Evolutionary conservation across 1,140 invertebrate genomes (phyloP), one percentile per base, ranked within the genome.

Genomic region (Saccostrea echinata): DNA sequence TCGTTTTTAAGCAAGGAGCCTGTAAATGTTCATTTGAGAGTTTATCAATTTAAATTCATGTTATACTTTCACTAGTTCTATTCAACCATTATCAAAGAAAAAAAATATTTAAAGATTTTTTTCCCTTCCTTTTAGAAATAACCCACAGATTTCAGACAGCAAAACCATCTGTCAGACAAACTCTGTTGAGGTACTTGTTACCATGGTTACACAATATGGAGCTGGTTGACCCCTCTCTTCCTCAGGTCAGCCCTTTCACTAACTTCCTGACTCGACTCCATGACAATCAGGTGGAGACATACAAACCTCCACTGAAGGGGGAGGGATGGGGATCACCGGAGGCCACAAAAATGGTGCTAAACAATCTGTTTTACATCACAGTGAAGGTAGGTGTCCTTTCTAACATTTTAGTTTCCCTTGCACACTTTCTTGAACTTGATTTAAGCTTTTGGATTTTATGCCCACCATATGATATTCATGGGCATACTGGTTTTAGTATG

Each of bases 131-230:
- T 90, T 82, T 90, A 98, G 99, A 99, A 96, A 98, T 99, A 82
- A 99, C 98, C 1, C 97, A 98, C 93, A 96, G 99, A 84, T 97
- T 99, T 93, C 98, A 99, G 95, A 98, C 98, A n/a, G 98, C 98
- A 0, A 95, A 98, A 27, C 97, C 97, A 4, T 97, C 98, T 94
- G 97, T 99, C 0, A 96, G 98, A 13, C 98, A 98, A 92, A 95
- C 98, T 88, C 94, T 99, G 87, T 96, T 99, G 33, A 97, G 98
- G 91, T 99, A 99, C 95, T 94, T 99, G 84, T 95, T 99, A 76
- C 99, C 99, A 35, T 99, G 99, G 99, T 96, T 99, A 51, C 97
- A 98, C 92, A 99, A 99, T 94, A 99, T 99, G 97, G 99, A 99
- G 95, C 96, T 99, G 68, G 97, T 99, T 18, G 99, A 99, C 94